phyloP scores from a whole-genome alignment of 1,140 invertebrate genomes.

The Papilio polyxenes region DNA sequence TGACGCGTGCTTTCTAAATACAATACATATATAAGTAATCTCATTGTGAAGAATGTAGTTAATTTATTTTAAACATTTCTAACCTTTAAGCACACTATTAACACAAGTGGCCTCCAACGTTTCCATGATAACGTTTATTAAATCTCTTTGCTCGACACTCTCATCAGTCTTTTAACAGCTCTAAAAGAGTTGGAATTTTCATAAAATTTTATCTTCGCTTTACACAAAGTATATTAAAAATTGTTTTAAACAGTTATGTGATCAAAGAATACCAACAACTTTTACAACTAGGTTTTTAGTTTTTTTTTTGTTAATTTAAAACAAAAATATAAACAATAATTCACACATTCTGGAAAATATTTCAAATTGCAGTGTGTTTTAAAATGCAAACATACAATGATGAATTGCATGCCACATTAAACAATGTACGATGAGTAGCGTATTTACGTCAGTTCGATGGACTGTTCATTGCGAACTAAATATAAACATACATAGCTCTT shows the following conservation, averaged over 20 bases:
- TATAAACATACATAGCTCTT: slow-evolving; percentile 39
- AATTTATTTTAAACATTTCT: neutral
- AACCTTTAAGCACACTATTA: slow-evolving; percentile 5
- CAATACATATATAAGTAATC: neutral
- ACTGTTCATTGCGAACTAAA: slow-evolving; percentile 48
- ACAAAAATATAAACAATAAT: too few relatives aligned
- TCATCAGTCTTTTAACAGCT: slow-evolving; percentile 1
- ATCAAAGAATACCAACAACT: neutral
- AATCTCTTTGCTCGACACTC: slow-evolving; percentile 11
- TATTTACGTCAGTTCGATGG: slow-evolving; percentile 46
- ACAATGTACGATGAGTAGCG: neutral
- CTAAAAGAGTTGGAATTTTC: slow-evolving; percentile 1
- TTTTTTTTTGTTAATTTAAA: too few relatives aligned
- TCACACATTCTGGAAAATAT: neutral
- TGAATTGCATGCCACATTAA: neutral
- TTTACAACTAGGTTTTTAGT: too few relatives aligned
- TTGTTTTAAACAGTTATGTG: neutral
- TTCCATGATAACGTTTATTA: slow-evolving; percentile 14
- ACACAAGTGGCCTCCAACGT: neutral
- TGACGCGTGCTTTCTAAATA: neutral
- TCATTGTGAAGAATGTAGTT: neutral
- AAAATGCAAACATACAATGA: slow-evolving; percentile 5
- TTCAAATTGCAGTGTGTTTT: neutral
- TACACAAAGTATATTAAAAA: slow-evolving; percentile 5
- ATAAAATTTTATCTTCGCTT: neutral